Base-by-base conservation (phyloP, 2,113 vertebrate species). In the Entelurus aequoreus region DNA sequence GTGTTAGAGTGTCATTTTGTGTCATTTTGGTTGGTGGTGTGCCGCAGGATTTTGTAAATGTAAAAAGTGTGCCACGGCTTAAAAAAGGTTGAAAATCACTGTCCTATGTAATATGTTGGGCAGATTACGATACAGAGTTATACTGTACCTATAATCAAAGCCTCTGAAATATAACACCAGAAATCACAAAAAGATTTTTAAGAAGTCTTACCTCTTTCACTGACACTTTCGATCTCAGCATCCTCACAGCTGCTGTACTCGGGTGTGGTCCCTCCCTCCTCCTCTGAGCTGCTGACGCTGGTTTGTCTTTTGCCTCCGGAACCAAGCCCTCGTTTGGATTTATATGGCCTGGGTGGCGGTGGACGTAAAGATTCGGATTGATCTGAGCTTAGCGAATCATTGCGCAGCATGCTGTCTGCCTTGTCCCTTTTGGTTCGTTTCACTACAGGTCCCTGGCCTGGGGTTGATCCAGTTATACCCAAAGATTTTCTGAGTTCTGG, bases 211-310 rank as follows among this genome's bases (percentile, higher is more conserved):
- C 96, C 97, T 93, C 95, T 95, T 86, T 98, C 97, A 75, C 94
- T 97, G 82, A 97, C 90, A 71, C 95, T 98, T 90, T 98, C 94
- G 50, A 98, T 94, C 90, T 99, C 95, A 55, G 93, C 94, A 72
- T 99, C 97, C 84, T 99, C 96, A 82, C 95, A 97, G 90, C 96
- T 99, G 80, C 94, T 96, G 90, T 97, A 98, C 89, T 98, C 97
- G 1, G 97, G 97, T 59, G 96, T 98, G 58, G 96, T 98, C 69
- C 93, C 96, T 44, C 93, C 95, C 86, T 99, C 97, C 83, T 99
- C 97, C 86, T 99, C 96, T 0, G 97, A 99, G 83, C 97, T 99
- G 91, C 97, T 99, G 84, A 98, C 90, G 13, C 95, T 97, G 86
- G 94, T 94, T 81, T 98, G 95, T 68, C 96, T 88, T 88, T 93